Evolutionary conservation across 1,140 invertebrate genomes (phyloP).

Genomic region (Adoxophyes honmai): DNA sequence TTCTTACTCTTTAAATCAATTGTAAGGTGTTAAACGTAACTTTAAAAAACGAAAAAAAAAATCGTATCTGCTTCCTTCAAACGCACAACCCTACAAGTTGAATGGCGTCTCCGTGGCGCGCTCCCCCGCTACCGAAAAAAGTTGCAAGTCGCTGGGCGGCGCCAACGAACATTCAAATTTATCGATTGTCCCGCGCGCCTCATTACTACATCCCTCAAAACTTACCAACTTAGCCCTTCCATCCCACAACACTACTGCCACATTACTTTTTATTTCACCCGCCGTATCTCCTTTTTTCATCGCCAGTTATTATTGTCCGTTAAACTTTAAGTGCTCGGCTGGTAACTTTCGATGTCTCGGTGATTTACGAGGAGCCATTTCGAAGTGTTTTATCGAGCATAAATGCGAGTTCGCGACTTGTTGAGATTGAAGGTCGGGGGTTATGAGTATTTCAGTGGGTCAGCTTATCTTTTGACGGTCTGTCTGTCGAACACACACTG

Average conservation of each 20-base stretch:
- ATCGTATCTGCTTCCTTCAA: too few species aligned
- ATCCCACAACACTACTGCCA: constrained; percentile 52
- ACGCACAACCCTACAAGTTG: constrained; percentile 6
- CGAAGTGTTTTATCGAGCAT: constrained; percentile 75
- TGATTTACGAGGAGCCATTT: constrained; percentile 71
- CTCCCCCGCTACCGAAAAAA: constrained; percentile 68
- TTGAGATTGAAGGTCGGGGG: constrained; percentile 70
- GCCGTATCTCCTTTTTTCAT: constrained; percentile 63
- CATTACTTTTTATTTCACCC: constrained; percentile 66
- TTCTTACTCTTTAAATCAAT: too few species aligned
- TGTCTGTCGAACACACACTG: not conserved
- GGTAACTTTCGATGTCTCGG: constrained; percentile 72
- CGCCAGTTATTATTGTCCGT: constrained; percentile 72
- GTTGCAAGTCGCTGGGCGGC: constrained; percentile 71
- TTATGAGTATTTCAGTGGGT: constrained; percentile 50
- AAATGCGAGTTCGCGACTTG: constrained; percentile 71
- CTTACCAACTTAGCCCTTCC: constrained; percentile 69
- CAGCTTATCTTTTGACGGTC: constrained; percentile 25
- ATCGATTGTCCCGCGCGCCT: constrained; percentile 70
- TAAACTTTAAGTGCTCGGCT: constrained; percentile 74
- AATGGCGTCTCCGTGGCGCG: constrained; percentile 64
- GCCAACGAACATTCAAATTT: constrained; percentile 75
- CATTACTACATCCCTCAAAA: constrained; percentile 72
- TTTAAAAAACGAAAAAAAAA: too few species aligned
- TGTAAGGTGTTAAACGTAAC: too few species aligned